phyloP scores from a whole-genome alignment of 2,113 vertebrate species.

The Eira barbara region DNA sequence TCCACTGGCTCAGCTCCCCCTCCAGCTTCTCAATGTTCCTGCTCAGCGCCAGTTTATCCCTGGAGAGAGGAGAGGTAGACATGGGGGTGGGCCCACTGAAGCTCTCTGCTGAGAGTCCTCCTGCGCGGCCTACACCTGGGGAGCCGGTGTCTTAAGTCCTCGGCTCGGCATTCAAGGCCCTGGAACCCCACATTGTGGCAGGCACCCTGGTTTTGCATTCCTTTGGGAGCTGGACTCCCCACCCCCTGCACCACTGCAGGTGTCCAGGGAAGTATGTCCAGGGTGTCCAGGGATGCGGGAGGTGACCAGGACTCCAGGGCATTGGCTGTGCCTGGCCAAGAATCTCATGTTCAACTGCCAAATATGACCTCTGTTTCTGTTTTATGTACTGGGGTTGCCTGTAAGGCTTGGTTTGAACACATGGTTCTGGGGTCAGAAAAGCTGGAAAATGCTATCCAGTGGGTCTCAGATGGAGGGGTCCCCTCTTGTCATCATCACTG shows the following conservation, averaged over 20 bases:
- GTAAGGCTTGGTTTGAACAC: not conserved
- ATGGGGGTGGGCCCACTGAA: not conserved
- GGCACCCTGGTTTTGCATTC: not conserved
- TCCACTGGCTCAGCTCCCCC: constrained; percentile 95
- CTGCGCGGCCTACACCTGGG: not conserved
- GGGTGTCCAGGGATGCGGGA: not conserved
- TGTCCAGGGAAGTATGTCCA: not conserved
- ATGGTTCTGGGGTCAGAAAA: not conserved
- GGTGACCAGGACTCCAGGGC: not conserved
- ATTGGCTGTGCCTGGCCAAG: too few relatives aligned
- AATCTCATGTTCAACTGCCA: not conserved
- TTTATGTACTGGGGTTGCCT: not conserved
- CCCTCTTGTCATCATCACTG: not conserved
- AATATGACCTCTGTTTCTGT: not conserved
- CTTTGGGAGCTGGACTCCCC: not conserved
- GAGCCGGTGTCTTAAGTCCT: not conserved
- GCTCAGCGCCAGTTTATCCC: constrained; percentile 93
- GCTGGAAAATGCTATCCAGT: not conserved
- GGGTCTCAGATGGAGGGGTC: not conserved
- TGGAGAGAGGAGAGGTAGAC: constrained; percentile 61
- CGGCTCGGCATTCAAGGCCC: not conserved
- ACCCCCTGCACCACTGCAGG: not conserved
- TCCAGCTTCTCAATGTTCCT: constrained; percentile 97
- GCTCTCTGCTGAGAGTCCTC: not conserved
- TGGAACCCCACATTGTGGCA: not conserved